Evolutionary conservation across 2,113 vertebrate species (phyloP), one percentile per base, ranked within the genome.

Genomic region (Thinocorus orbignyianus): DNA sequence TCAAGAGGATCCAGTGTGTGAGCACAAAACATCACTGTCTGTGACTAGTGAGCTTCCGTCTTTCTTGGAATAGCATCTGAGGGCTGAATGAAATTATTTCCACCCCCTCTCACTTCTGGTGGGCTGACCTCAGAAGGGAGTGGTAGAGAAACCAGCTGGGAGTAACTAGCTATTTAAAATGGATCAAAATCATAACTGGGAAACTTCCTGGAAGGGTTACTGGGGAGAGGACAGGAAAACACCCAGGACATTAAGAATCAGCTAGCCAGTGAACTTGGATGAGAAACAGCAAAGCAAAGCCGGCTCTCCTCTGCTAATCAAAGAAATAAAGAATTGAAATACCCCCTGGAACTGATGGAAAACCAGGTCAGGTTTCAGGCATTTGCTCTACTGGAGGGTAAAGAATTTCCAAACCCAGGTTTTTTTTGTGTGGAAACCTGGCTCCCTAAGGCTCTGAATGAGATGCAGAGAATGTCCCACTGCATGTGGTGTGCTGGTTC

Each of bases 371-470:
- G 83, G 57, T 93, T 94, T 94, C 81, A 88, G 86, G 57, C 70
- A 65, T 78, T 96, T 0, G 0, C 60, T 87, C 82, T 97, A 87
- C 60, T 95, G 90, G 91, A 93, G 64, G 51, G 83, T 78, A 83
- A 93, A 60, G 85, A 94, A 89, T 95, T 93, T 96, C 87, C 88
- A 96, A 91, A 84, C 49, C 51, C 81, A 52, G 83, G 81, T 95
- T 97, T 93, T 97, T 96, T 92, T n/a, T n/a, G n/a, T 91, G 80
- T 96, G 76, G 92, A 93, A 91, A 95, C 78, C 93, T 92, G 90
- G 78, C 90, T 97, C 93, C 95, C 93, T 72, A 88, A 92, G 90
- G 94, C 71, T 94, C 74, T 91, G 86, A 95, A 94, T 0, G 39
- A 96, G 76, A 90, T 76, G 48, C 66, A 94, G 88, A 95, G 81